Percentiles rank a stretch among this genome's conserved stretches.
Evolutionary conservation across 2,888 invertebrate species (phyloP).

Genomic region (Apeira syringaria): DNA sequence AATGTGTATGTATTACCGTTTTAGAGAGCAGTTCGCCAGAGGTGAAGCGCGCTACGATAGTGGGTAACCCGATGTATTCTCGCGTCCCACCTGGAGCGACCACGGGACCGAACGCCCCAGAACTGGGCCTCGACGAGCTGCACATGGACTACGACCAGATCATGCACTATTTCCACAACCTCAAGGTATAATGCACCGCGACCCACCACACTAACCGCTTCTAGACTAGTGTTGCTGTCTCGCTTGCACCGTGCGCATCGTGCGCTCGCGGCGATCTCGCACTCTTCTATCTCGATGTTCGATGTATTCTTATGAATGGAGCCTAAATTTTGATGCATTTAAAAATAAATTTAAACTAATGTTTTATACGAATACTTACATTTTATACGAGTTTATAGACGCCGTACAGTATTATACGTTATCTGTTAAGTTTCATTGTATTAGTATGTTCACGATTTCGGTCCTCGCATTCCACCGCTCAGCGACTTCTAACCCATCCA

Average conservation of each 20-base stretch:
- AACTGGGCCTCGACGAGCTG: constrained; percentile 90
- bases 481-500: constrained; percentile 53
- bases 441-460: constrained; percentile 43
- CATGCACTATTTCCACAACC: constrained; percentile 98
- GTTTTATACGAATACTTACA: constrained; percentile 58
- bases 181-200: constrained; percentile 89
- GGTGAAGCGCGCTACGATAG: constrained; percentile 92
- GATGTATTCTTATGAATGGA: constrained; percentile 73
- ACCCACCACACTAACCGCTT: constrained; percentile 58
- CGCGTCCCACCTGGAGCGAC: constrained; percentile 43
- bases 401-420: constrained; percentile 70
- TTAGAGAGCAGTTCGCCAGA: constrained; percentile 80
- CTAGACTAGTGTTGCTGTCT: constrained; percentile 75
- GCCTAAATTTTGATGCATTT: constrained; percentile 80
- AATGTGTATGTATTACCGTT: not conserved
- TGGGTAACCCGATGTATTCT: constrained; percentile 95
- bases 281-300: constrained; percentile 58
- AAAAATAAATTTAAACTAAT: constrained; percentile 61
- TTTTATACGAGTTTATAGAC: constrained; percentile 72
- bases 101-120: constrained; percentile 64
- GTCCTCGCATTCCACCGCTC: constrained; percentile 53
- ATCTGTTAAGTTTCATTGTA: constrained; percentile 54
- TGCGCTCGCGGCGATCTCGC: constrained; percentile 38
- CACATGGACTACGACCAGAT: constrained; percentile 99
- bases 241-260: constrained; percentile 57